Evolutionary conservation across 2,113 vertebrate species (phyloP).

Genomic region (Callaeas wilsoni): DNA sequence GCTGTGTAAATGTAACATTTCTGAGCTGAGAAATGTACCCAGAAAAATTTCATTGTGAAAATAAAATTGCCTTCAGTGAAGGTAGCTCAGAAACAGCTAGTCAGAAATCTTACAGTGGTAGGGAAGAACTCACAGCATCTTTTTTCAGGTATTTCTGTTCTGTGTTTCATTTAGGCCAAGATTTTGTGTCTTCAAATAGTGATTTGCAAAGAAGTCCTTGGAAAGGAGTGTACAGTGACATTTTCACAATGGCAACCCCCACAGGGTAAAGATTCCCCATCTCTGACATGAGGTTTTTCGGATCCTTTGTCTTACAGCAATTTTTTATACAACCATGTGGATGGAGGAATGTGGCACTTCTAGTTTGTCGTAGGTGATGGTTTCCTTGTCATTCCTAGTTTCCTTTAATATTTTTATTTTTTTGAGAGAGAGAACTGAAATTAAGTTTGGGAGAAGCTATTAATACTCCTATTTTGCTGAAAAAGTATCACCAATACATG

Average conservation of each 20-base stretch:
- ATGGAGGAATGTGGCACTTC: not conserved
- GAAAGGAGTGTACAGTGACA: not conserved
- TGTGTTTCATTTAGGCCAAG: not conserved
- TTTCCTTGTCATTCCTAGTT: not conserved
- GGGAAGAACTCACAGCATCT: not conserved
- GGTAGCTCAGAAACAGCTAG: not conserved
- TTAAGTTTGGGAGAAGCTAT: not conserved
- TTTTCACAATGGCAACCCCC: not conserved
- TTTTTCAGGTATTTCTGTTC: not conserved
- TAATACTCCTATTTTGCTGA: not conserved
- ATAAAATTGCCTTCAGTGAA: not conserved
- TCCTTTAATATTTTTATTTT: not conserved
- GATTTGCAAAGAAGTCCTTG: not conserved
- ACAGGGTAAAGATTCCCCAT: not conserved
- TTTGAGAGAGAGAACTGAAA: not conserved
- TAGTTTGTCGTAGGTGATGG: not conserved
- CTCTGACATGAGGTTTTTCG: not conserved
- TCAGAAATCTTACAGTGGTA: not conserved
- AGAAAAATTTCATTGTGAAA: not conserved
- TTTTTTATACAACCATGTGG: not conserved
- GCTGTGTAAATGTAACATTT: not conserved
- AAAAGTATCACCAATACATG: not conserved
- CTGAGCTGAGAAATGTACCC: not conserved
- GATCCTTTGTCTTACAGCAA: not conserved
- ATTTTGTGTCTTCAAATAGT: not conserved